Evolutionary conservation across 2,113 vertebrate species (phyloP).

Genomic region (Oryzias celebensis): DNA sequence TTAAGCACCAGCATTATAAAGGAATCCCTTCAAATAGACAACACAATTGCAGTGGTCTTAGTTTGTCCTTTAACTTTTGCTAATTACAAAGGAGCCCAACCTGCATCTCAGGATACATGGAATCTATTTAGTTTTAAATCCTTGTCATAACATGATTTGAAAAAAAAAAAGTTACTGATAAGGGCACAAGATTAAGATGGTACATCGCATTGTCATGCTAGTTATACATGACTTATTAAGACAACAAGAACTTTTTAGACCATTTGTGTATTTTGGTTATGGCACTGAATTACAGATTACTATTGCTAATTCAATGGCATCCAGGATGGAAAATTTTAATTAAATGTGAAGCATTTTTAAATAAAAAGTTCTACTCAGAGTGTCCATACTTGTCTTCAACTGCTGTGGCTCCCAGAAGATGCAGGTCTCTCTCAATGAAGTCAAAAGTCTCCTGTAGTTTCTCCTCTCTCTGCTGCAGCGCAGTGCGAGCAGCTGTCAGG

Average conservation of each 20-base stretch:
- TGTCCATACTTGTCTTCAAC: slow-evolving; percentile 93
- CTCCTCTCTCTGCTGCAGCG: slow-evolving; percentile 92
- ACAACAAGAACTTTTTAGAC: too few relatives aligned
- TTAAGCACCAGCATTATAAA: neutral
- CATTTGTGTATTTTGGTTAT: too few relatives aligned
- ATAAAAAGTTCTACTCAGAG: neutral
- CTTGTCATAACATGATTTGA: neutral
- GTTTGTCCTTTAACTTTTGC: neutral
- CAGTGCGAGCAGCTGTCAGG: slow-evolving; percentile 88
- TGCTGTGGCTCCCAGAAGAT: slow-evolving; percentile 92
- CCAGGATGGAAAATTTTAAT: too few relatives aligned
- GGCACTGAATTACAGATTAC: too few relatives aligned
- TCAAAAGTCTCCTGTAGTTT: slow-evolving; percentile 84
- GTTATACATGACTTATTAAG: neutral
- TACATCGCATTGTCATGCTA: too few relatives aligned
- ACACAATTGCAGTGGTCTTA: neutral
- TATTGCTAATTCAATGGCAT: too few relatives aligned
- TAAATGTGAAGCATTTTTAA: too few relatives aligned
- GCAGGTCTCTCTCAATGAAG: slow-evolving; percentile 89
- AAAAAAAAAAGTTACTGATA: neutral
- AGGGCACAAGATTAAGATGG: neutral
- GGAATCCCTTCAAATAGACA: neutral
- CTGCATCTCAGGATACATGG: neutral
- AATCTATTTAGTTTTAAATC: neutral
- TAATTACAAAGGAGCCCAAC: slow-evolving; percentile 5